A percentile compares a stretch with the other conserved stretches of the same genome.
phyloP scores from a whole-genome alignment of 1,140 invertebrate genomes.

The Drosophila bocqueti region DNA sequence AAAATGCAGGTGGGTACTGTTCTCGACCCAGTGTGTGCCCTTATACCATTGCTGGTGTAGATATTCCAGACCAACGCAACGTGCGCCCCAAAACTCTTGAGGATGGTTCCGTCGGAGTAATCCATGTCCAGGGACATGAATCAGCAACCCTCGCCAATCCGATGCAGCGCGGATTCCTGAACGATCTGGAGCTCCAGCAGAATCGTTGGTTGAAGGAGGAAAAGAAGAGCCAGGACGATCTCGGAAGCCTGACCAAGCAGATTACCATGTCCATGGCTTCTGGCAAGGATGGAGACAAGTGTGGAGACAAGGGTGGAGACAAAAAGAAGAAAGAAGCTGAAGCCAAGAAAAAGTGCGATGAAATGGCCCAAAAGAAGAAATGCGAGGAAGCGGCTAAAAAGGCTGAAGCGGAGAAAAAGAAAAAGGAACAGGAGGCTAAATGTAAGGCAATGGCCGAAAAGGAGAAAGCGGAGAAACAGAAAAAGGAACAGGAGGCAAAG shows the following conservation, averaged over 20 bases:
- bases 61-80: too few species aligned
- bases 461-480: background rate
- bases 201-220: constrained; percentile 3
- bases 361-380: background rate
- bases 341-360: background rate
- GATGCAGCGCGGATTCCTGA: background rate
- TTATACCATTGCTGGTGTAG: too few species aligned
- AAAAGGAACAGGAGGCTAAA: background rate
- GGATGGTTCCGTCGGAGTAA: too few species aligned
- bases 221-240: background rate
- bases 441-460: background rate
- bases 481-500: too few species aligned
- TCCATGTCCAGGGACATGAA: too few species aligned
- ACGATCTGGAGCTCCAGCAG: constrained; percentile 7
- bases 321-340: background rate
- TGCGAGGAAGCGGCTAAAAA: background rate
- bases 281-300: too few species aligned
- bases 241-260: background rate
- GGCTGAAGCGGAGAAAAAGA: background rate
- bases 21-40: too few species aligned
- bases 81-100: too few species aligned
- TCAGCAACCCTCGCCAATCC: too few species aligned
- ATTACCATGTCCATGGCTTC: constrained; percentile 6
- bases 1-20: too few species aligned
- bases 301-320: background rate